Base-by-base conservation (phyloP, 2,888 invertebrate genomes). In the Orthosia gracilis region DNA sequence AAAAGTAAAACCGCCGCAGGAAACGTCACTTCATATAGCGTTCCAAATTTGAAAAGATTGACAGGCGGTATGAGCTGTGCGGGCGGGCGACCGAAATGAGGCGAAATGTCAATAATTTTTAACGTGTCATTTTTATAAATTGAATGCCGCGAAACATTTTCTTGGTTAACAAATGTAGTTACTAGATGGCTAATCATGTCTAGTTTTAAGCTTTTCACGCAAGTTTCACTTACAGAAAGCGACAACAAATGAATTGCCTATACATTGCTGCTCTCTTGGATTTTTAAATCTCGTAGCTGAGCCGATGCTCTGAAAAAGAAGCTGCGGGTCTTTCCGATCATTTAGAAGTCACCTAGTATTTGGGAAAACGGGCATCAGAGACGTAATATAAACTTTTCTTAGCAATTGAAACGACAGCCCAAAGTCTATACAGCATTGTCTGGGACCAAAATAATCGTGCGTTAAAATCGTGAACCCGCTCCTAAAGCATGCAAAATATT, bases 41-140 rank as follows among this genome's bases (percentile, higher is more conserved):
- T 91, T 91, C 92, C 80, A 87, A 89, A 91, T 92, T 92, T 89
- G 91, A 92, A 91, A 86, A 89, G 92, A 92, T 92, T 92, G 93
- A 92, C 92, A 91, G 89, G 81, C 90, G 92, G 89, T 66, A 61
- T 90, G 88, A 88, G 73, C 69, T 61, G 85, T 85, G 84, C 84
- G 87, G 84, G 80, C 82, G 76, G 78, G 73, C 76, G 76, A 63
- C 17, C 66, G 76, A 75, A 78, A 68, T 73, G 63, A 47, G n/a
- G 18, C 3, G 26, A 75, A 75, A 66, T 61, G 45, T 69, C 49
- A 69, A 77, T 26, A 13, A 67, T 67, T 57, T 54, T 78, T 1
- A 62, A 66, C n/a, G 26, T 55, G 55, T 76, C 59, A 71, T 78
- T 71, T 76, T 76, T 64, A 54, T 72, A 78, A 78, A 76, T 78